Conservation (phyloP, 1,140 invertebrate genomes). For the Limonius californicus region DNA sequence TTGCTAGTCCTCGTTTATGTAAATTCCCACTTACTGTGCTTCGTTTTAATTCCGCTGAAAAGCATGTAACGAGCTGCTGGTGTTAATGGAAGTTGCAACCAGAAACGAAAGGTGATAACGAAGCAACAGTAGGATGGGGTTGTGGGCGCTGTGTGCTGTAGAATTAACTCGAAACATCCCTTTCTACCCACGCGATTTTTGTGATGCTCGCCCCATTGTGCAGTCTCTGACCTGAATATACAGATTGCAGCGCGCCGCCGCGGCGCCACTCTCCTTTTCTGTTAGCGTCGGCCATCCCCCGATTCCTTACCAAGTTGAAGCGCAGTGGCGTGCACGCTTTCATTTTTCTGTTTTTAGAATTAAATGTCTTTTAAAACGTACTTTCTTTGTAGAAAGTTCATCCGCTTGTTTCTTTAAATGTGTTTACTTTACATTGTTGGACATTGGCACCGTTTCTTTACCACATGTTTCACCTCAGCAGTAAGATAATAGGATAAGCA, state of each 20-base stretch:
- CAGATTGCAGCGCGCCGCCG: conserved; percentile 8
- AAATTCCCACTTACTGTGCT: no score
- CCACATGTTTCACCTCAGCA: no score
- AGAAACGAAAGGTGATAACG: no score
- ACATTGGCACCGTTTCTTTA: neutral
- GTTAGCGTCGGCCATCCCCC: neutral
- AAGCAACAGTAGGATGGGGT: no score
- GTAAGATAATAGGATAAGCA: no score
- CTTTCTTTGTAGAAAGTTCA: neutral
- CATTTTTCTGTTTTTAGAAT: neutral
- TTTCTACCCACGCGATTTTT: neutral
- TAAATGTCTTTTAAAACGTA: neutral
- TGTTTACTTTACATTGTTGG: neutral
- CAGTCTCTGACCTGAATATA: conserved; percentile 9
- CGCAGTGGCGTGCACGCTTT: neutral
- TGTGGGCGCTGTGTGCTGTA: neutral
- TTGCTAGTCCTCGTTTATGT: no score
- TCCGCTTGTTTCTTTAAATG: neutral
- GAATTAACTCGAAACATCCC: neutral
- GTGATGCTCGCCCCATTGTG: conserved; percentile 3
- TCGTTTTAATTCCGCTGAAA: no score
- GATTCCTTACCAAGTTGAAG: neutral
- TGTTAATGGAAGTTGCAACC: no score
- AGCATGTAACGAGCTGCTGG: no score
- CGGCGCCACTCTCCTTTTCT: conserved; percentile 12